phyloP scores from a whole-genome alignment of 2,888 invertebrate genomes.

The Piscicola geometra region DNA sequence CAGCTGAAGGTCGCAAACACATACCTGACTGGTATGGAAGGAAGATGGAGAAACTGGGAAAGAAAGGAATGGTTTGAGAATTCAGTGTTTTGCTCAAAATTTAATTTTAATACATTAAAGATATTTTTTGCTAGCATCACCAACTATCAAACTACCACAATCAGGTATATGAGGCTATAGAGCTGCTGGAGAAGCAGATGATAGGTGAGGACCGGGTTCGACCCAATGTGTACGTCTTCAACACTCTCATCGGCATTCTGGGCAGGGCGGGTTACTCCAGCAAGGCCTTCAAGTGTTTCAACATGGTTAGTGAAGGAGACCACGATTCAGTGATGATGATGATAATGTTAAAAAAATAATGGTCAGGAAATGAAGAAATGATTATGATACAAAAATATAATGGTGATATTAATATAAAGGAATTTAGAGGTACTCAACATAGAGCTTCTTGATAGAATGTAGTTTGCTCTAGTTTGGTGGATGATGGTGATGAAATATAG shows the following conservation, averaged over 20 bases:
- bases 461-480: no score
- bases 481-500: no score
- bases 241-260: conserved; percentile 75
- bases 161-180: conserved; percentile 68
- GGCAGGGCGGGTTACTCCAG: conserved; percentile 77
- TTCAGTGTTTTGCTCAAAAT: background rate
- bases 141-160: no score
- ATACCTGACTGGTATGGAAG: conserved; percentile 48
- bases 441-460: no score
- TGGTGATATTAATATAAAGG: no score
- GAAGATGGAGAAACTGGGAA: conserved; percentile 46
- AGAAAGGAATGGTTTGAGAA: conserved; percentile 44
- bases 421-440: no score
- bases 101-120: no score
- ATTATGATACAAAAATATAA: no score
- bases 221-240: conserved; percentile 74
- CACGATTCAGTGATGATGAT: no score
- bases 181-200: conserved; percentile 73
- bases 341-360: no score
- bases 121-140: no score
- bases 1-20: conserved; percentile 39
- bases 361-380: no score
- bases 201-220: conserved; percentile 68
- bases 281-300: conserved; percentile 77
- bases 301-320: conserved; percentile 58